Conservation (phyloP, 2,113 vertebrate genomes). For the Spea bombifrons region DNA sequence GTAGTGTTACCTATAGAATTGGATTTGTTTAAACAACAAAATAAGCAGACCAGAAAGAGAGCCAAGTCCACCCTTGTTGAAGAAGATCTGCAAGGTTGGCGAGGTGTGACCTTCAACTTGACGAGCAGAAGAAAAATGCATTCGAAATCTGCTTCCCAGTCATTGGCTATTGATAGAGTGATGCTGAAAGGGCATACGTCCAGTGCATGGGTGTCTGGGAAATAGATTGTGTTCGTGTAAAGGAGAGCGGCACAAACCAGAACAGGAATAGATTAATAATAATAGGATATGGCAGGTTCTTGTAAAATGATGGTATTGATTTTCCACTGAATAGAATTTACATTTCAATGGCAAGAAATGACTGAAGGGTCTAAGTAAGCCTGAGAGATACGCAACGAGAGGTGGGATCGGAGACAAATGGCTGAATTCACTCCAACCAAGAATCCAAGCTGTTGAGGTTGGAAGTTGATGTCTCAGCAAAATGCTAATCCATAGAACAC, state of each 20-base stretch:
- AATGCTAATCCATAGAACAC: neutral
- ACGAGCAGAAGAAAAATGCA: too few species aligned
- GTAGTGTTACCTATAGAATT: too few species aligned
- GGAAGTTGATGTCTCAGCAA: neutral
- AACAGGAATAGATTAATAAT: neutral
- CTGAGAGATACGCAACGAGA: neutral
- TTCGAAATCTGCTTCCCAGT: neutral
- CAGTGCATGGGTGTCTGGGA: neutral
- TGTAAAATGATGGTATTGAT: neutral
- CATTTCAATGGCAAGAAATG: constrained; percentile 3
- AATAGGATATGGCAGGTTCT: neutral
- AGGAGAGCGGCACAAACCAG: neutral
- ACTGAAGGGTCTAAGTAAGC: neutral
- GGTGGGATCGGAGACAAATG: neutral
- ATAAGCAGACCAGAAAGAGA: too few species aligned
- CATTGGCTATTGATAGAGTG: neutral
- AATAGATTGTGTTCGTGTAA: neutral
- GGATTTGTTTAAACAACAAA: too few species aligned
- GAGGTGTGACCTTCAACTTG: too few species aligned
- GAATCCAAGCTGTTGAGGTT: neutral
- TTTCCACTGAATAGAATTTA: neutral
- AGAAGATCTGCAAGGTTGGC: too few species aligned
- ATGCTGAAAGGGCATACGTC: neutral
- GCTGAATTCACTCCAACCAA: neutral
- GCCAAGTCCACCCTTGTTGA: too few species aligned